These are phyloP conservation scores for Bruchidius siliquastri DNA, from an alignment of 2,888 invertebrate genomes.

Conservation along the genomic window DNA sequence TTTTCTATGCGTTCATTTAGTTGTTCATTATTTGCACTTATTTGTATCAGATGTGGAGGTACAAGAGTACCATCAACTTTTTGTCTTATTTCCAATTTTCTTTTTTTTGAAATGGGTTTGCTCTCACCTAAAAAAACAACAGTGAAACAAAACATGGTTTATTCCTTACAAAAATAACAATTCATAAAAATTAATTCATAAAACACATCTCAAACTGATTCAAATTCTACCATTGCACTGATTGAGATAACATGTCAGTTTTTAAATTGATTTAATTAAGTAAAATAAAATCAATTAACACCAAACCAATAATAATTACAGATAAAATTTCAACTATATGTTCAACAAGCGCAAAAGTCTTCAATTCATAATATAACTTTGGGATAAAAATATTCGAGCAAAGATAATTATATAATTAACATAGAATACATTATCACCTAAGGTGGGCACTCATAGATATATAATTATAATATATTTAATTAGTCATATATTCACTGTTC, in stretches of 20 bases:
- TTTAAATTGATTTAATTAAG: too few species aligned
- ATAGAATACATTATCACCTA: too few species aligned
- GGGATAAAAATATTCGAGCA: background rate
- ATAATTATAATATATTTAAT: too few species aligned
- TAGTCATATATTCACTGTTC: too few species aligned
- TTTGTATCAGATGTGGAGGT: constrained; percentile 59
- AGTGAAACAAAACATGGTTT: constrained; percentile 7
- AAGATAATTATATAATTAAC: too few species aligned
- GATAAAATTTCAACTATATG: background rate
- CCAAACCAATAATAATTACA: background rate
- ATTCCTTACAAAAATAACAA: background rate
- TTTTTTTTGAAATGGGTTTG: constrained; percentile 24
- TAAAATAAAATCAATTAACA: background rate
- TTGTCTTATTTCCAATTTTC: constrained; percentile 32
- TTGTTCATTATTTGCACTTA: constrained; percentile 63
- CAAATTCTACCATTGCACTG: too few species aligned
- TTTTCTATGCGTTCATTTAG: constrained; percentile 65
- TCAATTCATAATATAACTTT: background rate
- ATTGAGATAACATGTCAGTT: too few species aligned
- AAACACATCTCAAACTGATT: background rate
- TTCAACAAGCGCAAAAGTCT: background rate
- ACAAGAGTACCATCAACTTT: constrained; percentile 35
- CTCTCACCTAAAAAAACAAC: constrained; percentile 19
- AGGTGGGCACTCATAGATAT: too few species aligned
- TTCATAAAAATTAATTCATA: background rate